Conservation (phyloP, 2,797 vertebrate species). For the Micropoecilia bifurca region DNA sequence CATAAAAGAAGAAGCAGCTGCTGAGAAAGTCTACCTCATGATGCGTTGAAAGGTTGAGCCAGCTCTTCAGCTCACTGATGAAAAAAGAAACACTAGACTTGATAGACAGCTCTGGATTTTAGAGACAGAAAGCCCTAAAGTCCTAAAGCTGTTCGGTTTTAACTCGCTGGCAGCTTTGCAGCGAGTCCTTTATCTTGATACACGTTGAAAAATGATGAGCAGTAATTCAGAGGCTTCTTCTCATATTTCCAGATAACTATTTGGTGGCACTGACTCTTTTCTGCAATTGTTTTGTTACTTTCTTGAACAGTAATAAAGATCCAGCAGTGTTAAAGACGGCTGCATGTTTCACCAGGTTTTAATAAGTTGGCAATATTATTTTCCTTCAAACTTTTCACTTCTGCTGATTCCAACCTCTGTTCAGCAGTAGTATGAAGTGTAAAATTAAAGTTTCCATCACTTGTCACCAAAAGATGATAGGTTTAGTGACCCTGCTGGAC, state of each 20-base stretch:
- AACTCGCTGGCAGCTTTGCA: constrained; percentile 1
- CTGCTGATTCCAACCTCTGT: constrained; percentile 9
- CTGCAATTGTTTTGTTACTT: constrained; percentile 17
- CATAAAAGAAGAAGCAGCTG: not conserved
- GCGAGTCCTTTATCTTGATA: constrained; percentile 16
- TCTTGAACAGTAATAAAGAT: constrained; percentile 8
- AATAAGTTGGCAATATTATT: not conserved
- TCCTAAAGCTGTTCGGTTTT: constrained; percentile 22
- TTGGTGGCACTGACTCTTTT: constrained; percentile 11
- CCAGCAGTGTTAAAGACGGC: not conserved
- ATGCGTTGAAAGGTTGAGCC: constrained; percentile 2
- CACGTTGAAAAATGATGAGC: constrained; percentile 22
- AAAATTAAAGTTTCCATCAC: constrained; percentile 22
- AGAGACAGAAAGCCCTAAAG: not conserved
- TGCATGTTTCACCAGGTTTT: not conserved
- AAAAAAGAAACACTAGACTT: not conserved
- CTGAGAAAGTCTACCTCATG: not conserved
- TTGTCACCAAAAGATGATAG: constrained; percentile 11
- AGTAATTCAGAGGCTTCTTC: constrained; percentile 2
- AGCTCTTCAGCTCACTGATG: not conserved
- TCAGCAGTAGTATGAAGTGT: constrained; percentile 17
- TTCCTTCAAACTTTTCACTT: constrained; percentile 8
- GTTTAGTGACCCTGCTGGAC: constrained; percentile 29
- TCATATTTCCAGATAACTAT: constrained; percentile 14
- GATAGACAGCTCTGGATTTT: not conserved